phyloP scores from a whole-genome alignment of 2,797 vertebrate species.

The Platyrinchus mystaceus region DNA sequence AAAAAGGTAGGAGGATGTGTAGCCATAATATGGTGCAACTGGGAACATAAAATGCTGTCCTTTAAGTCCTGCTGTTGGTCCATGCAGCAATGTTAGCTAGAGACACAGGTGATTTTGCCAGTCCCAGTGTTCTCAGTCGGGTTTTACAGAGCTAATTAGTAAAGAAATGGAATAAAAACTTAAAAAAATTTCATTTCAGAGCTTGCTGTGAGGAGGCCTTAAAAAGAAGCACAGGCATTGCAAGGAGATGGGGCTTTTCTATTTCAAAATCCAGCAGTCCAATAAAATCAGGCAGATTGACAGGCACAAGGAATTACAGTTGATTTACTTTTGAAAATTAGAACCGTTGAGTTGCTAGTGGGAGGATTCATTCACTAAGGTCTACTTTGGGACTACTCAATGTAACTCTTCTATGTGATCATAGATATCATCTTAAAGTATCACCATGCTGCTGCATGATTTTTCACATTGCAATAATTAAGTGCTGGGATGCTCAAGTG shows the following conservation, averaged over 20 bases:
- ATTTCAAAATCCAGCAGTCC: not conserved
- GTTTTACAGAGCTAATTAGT: not conserved
- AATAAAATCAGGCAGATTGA: conserved; percentile 20
- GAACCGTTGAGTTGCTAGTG: not conserved
- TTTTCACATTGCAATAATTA: conserved; percentile 1
- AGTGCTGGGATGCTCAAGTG: not conserved
- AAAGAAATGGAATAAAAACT: not conserved
- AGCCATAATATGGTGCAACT: not conserved
- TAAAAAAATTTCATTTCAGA: conserved; percentile 1
- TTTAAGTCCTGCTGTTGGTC: not conserved
- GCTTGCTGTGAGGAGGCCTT: not conserved
- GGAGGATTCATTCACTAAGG: not conserved
- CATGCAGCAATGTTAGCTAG: not conserved
- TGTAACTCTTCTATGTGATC: not conserved
- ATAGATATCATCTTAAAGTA: not conserved
- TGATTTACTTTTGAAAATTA: conserved; percentile 25
- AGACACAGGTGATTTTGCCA: not conserved
- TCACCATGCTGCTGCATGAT: not conserved
- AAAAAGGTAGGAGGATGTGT: not conserved
- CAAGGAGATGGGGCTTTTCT: not conserved
- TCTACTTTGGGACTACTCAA: not conserved
- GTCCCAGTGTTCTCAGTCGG: not conserved
- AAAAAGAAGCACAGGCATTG: not conserved
- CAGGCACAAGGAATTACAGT: not conserved
- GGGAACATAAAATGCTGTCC: not conserved